Percentiles rank a stretch among this genome's conserved stretches.
phyloP scores from a whole-genome alignment of 2,113 vertebrate genomes.

The Tapirus terrestris region DNA sequence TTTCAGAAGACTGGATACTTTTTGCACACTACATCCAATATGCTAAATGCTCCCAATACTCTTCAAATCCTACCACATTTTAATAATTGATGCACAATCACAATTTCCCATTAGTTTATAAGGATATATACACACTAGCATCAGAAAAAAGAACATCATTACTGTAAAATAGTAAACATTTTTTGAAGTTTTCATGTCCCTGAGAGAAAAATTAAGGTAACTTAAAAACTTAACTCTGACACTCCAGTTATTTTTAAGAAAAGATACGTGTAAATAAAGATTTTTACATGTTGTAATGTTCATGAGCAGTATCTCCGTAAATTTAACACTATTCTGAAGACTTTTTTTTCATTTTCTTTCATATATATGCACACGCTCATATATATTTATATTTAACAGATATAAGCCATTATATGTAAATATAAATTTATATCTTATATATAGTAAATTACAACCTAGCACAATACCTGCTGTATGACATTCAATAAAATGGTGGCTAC shows the following conservation, averaged over 20 bases:
- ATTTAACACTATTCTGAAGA: neutral
- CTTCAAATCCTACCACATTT: neutral
- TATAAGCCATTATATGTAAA: neutral
- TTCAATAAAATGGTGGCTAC: neutral
- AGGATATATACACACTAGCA: neutral
- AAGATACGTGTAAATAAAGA: neutral
- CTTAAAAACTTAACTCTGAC: neutral
- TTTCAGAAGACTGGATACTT: neutral
- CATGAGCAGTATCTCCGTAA: neutral
- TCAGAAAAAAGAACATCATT: neutral
- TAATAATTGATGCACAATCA: neutral
- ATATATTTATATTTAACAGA: neutral
- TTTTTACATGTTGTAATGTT: neutral
- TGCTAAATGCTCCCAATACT: neutral
- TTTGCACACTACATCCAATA: neutral
- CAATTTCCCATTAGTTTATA: neutral
- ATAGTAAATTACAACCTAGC: neutral
- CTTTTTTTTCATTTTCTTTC: neutral
- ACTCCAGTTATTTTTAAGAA: neutral
- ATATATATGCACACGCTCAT: neutral
- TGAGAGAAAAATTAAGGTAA: slow-evolving; percentile 7
- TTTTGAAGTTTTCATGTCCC: neutral
- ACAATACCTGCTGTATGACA: neutral
- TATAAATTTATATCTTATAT: neutral
- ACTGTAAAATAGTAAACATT: neutral